Percentiles rank a stretch among this genome's conserved stretches.
phyloP scores from a whole-genome alignment of 2,888 invertebrate genomes.

The Schrankia costaestrigalis region DNA sequence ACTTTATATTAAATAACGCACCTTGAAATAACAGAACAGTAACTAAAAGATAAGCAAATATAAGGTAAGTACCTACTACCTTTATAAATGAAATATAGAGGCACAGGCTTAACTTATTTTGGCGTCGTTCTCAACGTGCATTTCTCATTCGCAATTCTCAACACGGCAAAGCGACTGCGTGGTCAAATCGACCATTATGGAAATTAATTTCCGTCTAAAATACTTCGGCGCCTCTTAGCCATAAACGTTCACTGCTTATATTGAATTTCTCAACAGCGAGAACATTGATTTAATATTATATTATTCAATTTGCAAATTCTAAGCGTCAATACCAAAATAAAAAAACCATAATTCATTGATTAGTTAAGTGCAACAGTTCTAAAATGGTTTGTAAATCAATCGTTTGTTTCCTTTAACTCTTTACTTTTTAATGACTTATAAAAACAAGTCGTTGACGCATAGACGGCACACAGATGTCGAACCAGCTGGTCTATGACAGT shows the following conservation, averaged over 20 bases:
- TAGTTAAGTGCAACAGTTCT: slow-evolving; percentile 23
- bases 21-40: slow-evolving; percentile 26
- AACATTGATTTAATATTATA: no score
- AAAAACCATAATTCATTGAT: slow-evolving; percentile 27
- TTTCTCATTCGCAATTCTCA: slow-evolving; percentile 27
- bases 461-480: slow-evolving; percentile 51
- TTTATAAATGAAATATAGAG: slow-evolving; percentile 26
- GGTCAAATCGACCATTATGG: slow-evolving; percentile 37
- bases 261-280: slow-evolving; percentile 21
- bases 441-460: slow-evolving; percentile 31
- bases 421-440: slow-evolving; percentile 47
- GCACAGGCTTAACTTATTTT: slow-evolving; percentile 32
- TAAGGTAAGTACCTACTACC: no score
- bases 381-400: slow-evolving; percentile 45
- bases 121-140: slow-evolving; percentile 26
- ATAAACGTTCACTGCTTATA: slow-evolving; percentile 21
- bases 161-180: slow-evolving; percentile 28
- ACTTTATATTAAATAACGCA: slow-evolving; percentile 19
- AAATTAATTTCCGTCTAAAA: slow-evolving; percentile 41
- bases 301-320: slow-evolving; percentile 15
- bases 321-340: slow-evolving; percentile 20
- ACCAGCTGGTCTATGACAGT: slow-evolving; percentile 76
- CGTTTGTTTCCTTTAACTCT: slow-evolving; percentile 51
- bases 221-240: slow-evolving; percentile 30
- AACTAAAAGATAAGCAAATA: slow-evolving; percentile 25